Percentiles rank a stretch among this genome's conserved stretches.
These are phyloP conservation scores for Pipistrellus nathusii DNA, from an alignment of 2,797 vertebrate genomes.

Conservation along the genomic window DNA sequence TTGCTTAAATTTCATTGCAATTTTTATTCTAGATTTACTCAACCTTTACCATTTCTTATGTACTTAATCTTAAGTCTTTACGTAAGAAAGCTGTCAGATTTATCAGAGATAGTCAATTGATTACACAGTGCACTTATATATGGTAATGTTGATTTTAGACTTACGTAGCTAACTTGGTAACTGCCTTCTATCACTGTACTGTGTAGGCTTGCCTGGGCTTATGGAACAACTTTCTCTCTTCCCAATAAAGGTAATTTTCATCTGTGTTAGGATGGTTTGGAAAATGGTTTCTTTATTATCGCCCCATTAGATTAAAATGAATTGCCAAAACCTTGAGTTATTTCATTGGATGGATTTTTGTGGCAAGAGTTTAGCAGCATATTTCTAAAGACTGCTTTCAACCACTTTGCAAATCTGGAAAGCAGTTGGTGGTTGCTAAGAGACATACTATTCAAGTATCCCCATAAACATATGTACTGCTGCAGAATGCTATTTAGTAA, in stretches of 20 bases:
- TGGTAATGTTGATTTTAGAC: constrained; percentile 41
- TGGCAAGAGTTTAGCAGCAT: constrained; percentile 66
- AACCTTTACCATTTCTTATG: constrained; percentile 44
- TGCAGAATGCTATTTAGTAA: constrained; percentile 84
- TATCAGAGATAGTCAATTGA: neutral
- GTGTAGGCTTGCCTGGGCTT: neutral
- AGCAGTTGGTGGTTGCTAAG: constrained; percentile 87
- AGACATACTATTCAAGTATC: constrained; percentile 84
- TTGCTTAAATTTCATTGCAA: constrained; percentile 54
- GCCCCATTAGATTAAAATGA: constrained; percentile 7
- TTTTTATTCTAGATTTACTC: constrained; percentile 60
- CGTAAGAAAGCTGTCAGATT: constrained; percentile 32
- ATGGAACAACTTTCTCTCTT: neutral
- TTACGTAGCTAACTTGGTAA: neutral
- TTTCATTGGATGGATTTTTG: constrained; percentile 68
- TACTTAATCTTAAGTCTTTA: constrained; percentile 51
- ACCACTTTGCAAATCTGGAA: constrained; percentile 79
- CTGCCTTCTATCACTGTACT: neutral
- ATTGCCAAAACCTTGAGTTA: constrained; percentile 58
- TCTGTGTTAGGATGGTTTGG: neutral
- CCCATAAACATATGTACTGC: constrained; percentile 80
- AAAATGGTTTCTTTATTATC: constrained; percentile 23
- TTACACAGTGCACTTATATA: neutral
- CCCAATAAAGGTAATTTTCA: constrained; percentile 44
- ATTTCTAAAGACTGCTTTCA: constrained; percentile 80